Evolutionary conservation across 2,797 vertebrate species (phyloP).

Genomic region (Nasua narica): DNA sequence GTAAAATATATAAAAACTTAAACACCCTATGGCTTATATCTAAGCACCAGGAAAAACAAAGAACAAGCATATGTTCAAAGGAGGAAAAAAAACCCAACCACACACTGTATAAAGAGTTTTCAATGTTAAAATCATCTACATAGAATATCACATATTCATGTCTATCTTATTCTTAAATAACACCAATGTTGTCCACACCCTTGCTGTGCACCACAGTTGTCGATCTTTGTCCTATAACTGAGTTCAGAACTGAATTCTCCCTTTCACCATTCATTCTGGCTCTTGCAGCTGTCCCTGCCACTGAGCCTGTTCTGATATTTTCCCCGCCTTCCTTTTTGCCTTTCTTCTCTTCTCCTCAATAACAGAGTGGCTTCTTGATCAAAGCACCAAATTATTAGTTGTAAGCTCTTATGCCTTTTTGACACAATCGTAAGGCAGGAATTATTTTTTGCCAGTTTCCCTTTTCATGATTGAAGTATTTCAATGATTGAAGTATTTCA

Average conservation of each 20-base stretch:
- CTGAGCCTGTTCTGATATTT: neutral
- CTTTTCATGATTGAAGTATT: neutral
- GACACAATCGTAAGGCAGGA: neutral
- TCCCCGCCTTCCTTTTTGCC: neutral
- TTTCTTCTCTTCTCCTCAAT: neutral
- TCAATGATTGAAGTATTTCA: neutral
- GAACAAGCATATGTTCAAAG: neutral
- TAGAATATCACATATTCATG: neutral
- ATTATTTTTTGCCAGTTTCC: neutral
- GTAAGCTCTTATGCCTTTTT: neutral
- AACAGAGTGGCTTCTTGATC: neutral
- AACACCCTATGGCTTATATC: neutral
- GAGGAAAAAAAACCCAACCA: neutral
- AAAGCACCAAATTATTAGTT: neutral
- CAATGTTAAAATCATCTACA: neutral
- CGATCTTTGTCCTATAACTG: neutral
- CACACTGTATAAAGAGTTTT: neutral
- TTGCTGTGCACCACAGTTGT: neutral
- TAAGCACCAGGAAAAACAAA: neutral
- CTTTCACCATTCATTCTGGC: neutral
- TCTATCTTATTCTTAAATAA: neutral
- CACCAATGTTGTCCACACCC: neutral
- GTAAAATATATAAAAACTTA: neutral
- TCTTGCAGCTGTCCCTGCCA: neutral
- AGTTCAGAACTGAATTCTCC: neutral